Evolutionary conservation across 2,797 vertebrate genomes (phyloP).

Genomic region (Labroides dimidiatus): DNA sequence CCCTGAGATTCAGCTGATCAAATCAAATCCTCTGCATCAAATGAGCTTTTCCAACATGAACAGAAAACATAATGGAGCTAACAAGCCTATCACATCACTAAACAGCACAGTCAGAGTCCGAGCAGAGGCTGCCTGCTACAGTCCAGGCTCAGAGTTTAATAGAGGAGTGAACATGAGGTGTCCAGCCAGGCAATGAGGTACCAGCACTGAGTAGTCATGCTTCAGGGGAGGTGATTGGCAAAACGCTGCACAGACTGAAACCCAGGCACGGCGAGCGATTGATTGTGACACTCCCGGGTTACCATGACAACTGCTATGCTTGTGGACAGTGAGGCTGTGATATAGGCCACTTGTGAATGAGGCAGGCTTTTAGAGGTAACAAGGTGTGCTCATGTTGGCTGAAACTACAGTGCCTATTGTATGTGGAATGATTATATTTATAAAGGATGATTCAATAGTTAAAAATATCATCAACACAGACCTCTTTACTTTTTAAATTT

Average conservation of each 20-base stretch:
- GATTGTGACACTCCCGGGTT: slow-evolving; percentile 75
- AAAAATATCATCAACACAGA: neutral
- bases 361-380: slow-evolving; percentile 42
- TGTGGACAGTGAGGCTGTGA: slow-evolving; percentile 38
- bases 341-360: slow-evolving; percentile 48
- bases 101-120: slow-evolving; percentile 24
- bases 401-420: slow-evolving; percentile 46
- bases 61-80: slow-evolving; percentile 25
- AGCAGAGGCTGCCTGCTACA: slow-evolving; percentile 42
- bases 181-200: slow-evolving; percentile 68
- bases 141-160: slow-evolving; percentile 54
- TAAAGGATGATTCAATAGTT: slow-evolving; percentile 10
- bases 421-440: slow-evolving; percentile 24
- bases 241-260: slow-evolving; percentile 61
- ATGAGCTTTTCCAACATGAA: slow-evolving; percentile 21
- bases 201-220: slow-evolving; percentile 66
- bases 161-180: slow-evolving; percentile 47
- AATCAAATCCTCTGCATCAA: slow-evolving; percentile 6
- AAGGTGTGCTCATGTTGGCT: slow-evolving; percentile 24
- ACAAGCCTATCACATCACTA: slow-evolving; percentile 39
- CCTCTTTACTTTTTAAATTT: slow-evolving; percentile 19
- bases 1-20: slow-evolving; percentile 1
- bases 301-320: slow-evolving; percentile 77
- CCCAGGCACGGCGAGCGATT: slow-evolving; percentile 65
- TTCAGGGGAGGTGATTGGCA: slow-evolving; percentile 74